Evolutionary conservation across 2,113 vertebrate species (phyloP).

Genomic region (Ursus arctos): DNA sequence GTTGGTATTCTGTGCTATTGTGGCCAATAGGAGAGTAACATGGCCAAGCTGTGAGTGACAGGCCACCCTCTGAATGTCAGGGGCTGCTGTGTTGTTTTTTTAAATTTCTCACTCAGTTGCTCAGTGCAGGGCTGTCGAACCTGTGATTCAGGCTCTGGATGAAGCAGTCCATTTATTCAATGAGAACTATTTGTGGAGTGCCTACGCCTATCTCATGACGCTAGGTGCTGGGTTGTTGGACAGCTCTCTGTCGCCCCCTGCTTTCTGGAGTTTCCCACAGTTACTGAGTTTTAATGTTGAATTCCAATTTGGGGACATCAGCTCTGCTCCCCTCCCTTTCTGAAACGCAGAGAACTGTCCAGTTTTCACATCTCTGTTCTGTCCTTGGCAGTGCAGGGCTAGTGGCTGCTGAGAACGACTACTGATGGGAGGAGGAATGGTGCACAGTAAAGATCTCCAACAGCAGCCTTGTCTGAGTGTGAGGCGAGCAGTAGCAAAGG

Average conservation of each 20-base stretch:
- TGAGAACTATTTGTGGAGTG: background rate
- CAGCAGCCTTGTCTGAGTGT: background rate
- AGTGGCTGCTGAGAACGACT: background rate
- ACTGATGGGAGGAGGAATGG: background rate
- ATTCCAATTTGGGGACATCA: background rate
- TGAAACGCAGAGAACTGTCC: background rate
- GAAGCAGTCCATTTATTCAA: slow-evolving; percentile 5
- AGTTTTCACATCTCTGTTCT: background rate
- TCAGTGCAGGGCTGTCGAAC: background rate
- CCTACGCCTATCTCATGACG: background rate
- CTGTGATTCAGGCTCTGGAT: background rate
- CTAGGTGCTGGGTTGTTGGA: background rate
- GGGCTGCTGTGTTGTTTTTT: background rate
- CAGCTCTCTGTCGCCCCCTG: background rate
- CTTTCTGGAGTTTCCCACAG: background rate
- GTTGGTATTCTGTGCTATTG: background rate
- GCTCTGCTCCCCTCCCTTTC: background rate
- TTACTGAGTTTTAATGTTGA: background rate
- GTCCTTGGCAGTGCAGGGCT: background rate
- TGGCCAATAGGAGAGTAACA: background rate
- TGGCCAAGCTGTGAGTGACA: background rate
- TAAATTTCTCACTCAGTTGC: background rate
- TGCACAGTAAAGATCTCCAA: background rate
- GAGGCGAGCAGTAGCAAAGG: background rate
- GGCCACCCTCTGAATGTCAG: background rate